phyloP scores from a whole-genome alignment of 1,140 invertebrate genomes.

The Rhyacophila brunnea region DNA sequence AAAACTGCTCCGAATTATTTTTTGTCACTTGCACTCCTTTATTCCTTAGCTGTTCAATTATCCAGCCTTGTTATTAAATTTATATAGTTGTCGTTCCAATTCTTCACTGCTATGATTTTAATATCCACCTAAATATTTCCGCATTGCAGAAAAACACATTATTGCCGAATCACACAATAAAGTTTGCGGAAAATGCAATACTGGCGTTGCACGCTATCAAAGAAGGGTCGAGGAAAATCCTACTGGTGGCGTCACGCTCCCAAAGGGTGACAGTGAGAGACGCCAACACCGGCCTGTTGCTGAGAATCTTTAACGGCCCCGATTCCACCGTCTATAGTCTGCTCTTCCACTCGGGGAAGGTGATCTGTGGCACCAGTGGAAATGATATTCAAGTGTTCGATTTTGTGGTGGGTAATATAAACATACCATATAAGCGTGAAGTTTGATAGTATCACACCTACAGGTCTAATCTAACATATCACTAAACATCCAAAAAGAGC shows the following conservation, averaged over 20 bases:
- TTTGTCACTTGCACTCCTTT: too few relatives aligned
- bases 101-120: too few relatives aligned
- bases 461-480: too few relatives aligned
- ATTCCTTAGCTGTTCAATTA: too few relatives aligned
- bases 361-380: slow-evolving; percentile 68
- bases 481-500: too few relatives aligned
- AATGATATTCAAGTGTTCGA: slow-evolving; percentile 66
- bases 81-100: too few relatives aligned
- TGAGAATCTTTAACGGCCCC: slow-evolving; percentile 61
- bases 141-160: slow-evolving; percentile 54
- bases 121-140: too few relatives aligned
- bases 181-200: slow-evolving; percentile 62
- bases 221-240: slow-evolving; percentile 63
- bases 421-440: too few relatives aligned
- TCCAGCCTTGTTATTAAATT: too few relatives aligned
- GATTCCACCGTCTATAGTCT: slow-evolving; percentile 66
- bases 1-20: too few relatives aligned
- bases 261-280: slow-evolving; percentile 66
- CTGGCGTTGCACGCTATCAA: slow-evolving; percentile 65
- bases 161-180: slow-evolving; percentile 55
- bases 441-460: too few relatives aligned
- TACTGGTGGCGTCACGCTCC: slow-evolving; percentile 64
- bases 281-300: slow-evolving; percentile 60
- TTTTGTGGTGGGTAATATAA: slow-evolving; percentile 60
- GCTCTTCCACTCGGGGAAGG: slow-evolving; percentile 60